Evolutionary conservation across 2,113 vertebrate species (phyloP).

Genomic region (Lagopus leucura): DNA sequence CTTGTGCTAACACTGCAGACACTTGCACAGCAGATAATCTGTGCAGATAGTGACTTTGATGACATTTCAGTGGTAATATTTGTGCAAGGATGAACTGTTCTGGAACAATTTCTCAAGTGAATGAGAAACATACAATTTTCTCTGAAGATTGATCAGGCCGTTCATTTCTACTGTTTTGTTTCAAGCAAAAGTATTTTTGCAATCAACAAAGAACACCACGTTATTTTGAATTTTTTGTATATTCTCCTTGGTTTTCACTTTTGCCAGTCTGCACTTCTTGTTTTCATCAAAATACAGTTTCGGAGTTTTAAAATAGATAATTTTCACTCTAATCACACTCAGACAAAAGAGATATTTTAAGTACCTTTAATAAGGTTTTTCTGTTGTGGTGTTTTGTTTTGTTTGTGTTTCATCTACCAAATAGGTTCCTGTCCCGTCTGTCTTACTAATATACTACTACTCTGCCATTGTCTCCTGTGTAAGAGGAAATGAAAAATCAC

Average conservation of each 20-base stretch:
- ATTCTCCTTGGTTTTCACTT: background rate
- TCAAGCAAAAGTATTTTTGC: background rate
- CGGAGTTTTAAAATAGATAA: background rate
- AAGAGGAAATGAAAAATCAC: constrained; percentile 22
- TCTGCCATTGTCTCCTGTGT: background rate
- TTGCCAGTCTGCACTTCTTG: background rate
- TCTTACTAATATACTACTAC: background rate
- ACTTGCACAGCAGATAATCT: background rate
- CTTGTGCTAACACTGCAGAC: background rate
- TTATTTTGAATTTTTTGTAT: background rate
- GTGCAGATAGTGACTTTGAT: background rate
- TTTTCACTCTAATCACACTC: background rate
- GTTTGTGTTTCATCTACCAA: background rate
- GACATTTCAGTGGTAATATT: background rate
- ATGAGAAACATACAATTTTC: background rate
- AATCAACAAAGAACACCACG: background rate
- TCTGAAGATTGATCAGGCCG: background rate
- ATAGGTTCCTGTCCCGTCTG: background rate
- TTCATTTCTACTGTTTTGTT: background rate
- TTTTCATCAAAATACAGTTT: background rate
- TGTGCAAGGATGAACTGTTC: background rate
- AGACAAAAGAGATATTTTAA: background rate
- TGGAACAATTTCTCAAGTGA: background rate
- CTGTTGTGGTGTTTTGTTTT: background rate
- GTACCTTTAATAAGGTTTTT: background rate